Conservation (phyloP, 2,888 invertebrate genomes). For the Drosophila paramelanica region DNA sequence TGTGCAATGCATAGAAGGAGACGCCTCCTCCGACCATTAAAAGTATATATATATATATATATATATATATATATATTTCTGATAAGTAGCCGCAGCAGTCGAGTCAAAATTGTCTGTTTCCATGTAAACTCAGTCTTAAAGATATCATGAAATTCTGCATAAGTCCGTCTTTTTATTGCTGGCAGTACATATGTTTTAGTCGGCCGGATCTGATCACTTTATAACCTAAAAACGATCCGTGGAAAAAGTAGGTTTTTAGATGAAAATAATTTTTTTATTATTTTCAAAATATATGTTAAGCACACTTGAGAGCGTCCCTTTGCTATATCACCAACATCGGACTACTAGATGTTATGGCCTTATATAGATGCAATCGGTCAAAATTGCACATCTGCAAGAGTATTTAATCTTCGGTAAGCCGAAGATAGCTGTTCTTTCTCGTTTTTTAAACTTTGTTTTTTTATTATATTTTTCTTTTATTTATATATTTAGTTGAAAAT, state of each 20-base stretch:
- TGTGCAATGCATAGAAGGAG: neutral
- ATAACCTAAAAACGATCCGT: neutral
- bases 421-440: neutral
- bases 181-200: too few relatives aligned
- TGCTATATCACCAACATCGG: too few relatives aligned
- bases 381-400: neutral
- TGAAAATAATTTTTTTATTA: neutral
- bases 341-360: too few relatives aligned
- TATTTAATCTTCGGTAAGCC: neutral
- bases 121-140: too few relatives aligned
- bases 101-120: too few relatives aligned
- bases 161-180: too few relatives aligned
- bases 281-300: neutral
- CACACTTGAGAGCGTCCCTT: neutral
- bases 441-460: slow-evolving; percentile 5
- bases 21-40: too few relatives aligned
- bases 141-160: too few relatives aligned
- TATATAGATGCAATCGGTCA: too few relatives aligned
- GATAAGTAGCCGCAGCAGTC: too few relatives aligned
- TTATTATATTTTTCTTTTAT: slow-evolving; percentile 11
- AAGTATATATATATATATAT: neutral
- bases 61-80: neutral
- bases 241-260: too few relatives aligned
- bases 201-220: too few relatives aligned
- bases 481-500: slow-evolving; percentile 44